Evolutionary conservation across 2,888 invertebrate species (phyloP).

Genomic region (Hemicrepidius hirtus): DNA sequence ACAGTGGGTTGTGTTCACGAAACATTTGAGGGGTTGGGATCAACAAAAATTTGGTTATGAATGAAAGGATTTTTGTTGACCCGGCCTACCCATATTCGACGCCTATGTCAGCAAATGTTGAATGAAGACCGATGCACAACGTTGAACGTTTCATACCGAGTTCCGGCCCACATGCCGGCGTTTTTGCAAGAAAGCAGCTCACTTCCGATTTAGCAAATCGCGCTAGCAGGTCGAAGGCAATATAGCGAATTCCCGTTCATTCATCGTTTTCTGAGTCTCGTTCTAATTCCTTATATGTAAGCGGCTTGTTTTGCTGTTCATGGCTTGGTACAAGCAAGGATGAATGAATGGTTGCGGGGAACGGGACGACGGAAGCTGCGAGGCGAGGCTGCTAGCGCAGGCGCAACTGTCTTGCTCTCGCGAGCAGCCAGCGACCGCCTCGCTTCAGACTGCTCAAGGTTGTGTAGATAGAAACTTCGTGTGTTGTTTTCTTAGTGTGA

Average conservation of each 20-base stretch:
- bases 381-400: slow-evolving; percentile 73
- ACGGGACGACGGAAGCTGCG: slow-evolving; percentile 68
- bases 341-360: slow-evolving; percentile 66
- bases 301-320: slow-evolving; percentile 62
- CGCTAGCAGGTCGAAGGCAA: slow-evolving; percentile 54
- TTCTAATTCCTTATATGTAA: slow-evolving; percentile 68
- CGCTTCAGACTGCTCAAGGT: slow-evolving; percentile 77
- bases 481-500: slow-evolving; percentile 73
- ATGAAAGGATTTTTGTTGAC: neutral
- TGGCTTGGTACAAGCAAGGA: slow-evolving; percentile 73
- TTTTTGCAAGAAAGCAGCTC: slow-evolving; percentile 38
- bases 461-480: slow-evolving; percentile 77
- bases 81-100: neutral
- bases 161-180: slow-evolving; percentile 38
- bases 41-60: too few species aligned
- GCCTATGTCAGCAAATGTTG: slow-evolving; percentile 10
- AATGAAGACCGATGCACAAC: slow-evolving; percentile 4
- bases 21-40: too few species aligned
- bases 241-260: slow-evolving; percentile 65
- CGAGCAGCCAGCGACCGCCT: slow-evolving; percentile 75
- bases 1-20: too few species aligned
- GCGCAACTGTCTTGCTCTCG: slow-evolving; percentile 65
- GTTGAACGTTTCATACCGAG: neutral
- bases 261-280: slow-evolving; percentile 66
- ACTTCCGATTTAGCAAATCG: slow-evolving; percentile 62